Evolutionary conservation across 2,888 invertebrate species (phyloP).

Genomic region (Chydorus sphaericus): DNA sequence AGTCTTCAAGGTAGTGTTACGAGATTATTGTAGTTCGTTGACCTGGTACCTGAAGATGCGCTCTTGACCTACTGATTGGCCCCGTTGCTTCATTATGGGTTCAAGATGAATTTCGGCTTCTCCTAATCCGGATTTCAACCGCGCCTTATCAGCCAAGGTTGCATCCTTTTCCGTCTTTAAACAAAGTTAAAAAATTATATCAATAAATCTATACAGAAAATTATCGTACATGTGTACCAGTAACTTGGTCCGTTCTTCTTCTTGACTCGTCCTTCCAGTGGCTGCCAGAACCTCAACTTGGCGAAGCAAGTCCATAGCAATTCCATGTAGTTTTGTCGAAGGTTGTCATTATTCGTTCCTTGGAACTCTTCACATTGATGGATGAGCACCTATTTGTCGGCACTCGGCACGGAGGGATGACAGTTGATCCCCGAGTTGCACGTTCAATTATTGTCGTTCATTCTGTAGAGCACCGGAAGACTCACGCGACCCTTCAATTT

Average conservation of each 20-base stretch:
- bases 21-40: not conserved
- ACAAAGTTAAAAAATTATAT: no score
- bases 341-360: not conserved
- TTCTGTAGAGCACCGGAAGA: not conserved
- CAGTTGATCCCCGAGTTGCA: not conserved
- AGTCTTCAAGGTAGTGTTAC: not conserved
- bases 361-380: not conserved
- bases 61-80: not conserved
- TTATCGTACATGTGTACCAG: no score
- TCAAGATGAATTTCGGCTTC: not conserved
- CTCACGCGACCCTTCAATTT: not conserved
- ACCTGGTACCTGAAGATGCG: not conserved
- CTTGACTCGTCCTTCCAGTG: no score
- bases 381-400: not conserved
- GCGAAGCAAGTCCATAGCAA: no score
- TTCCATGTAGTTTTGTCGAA: no score
- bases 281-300: no score
- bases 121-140: not conserved
- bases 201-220: no score
- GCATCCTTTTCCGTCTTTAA: not conserved
- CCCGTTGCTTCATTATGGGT: not conserved
- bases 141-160: not conserved
- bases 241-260: no score
- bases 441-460: not conserved
- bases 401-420: not conserved